Evolutionary conservation across 2,113 vertebrate species (phyloP), one percentile per base, ranked within the genome.

Genomic region (Tretioscincus oriximinensis): DNA sequence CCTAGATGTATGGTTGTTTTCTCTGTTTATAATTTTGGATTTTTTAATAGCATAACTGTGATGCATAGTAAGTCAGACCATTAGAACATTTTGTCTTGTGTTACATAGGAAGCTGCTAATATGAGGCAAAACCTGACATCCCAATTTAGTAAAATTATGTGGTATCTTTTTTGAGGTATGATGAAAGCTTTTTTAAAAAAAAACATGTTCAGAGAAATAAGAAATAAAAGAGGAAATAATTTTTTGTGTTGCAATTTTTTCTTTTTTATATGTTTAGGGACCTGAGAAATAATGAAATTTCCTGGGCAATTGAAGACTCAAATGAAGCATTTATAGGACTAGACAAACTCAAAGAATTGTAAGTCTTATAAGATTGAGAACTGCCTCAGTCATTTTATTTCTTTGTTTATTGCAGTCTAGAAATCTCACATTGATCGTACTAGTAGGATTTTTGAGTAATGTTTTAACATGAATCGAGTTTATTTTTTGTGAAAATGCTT

Each of bases 301-400:
- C 95, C 22, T 97, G 96, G 96, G 96, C 96, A 76, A 96, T 97
- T 83, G 96, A 97, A 92, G 96, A 97, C 91, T 92, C 96, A 83
- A 95, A 89, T 81, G 96, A 96, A 92, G 95, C 93, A 1, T 97
- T 97, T 90, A 81, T 92, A 85, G 96, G 96, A 86, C 95, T 97
- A 67, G 68, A 87, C 84, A 95, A 93, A 85, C 93, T 97, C 85
- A 93, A 94, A 87, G 96, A 93, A 85, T 86, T 97, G 96, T 97
- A 94, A 63, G 96, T 95, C 88, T 85, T 49, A 12, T 35, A 75
- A 29, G 64, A 21, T 49, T 7, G 22, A 21, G 26, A 24, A 35
- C 21, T 11, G 5, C 9, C 41, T 20, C 16, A 51, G 9, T 51
- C 12, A 18, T 16, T 58, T 58, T 58, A 5, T 58, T 18, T 18